Percentiles rank a stretch among this genome's conserved stretches.
These are phyloP conservation scores for Torymus auratus DNA, from an alignment of 2,888 invertebrate genomes.

Conservation along the genomic window DNA sequence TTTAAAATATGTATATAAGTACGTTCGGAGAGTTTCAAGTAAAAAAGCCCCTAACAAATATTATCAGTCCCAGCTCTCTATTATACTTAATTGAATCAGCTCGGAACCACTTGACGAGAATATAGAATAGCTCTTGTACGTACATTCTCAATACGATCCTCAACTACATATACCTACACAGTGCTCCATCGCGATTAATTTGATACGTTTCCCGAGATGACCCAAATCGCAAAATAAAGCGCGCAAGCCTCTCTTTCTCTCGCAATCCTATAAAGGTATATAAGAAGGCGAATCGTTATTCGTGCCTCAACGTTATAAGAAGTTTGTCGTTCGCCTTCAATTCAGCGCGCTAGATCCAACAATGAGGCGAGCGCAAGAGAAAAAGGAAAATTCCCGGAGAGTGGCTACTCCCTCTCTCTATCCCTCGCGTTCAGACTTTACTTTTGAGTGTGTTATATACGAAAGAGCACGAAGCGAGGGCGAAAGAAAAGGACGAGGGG, in stretches of 20 bases:
- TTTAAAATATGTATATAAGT: no score
- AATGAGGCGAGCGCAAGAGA: background rate
- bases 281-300: constrained; percentile 4
- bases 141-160: background rate
- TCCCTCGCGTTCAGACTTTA: constrained; percentile 7
- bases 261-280: constrained; percentile 23
- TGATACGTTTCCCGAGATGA: background rate
- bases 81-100: no score
- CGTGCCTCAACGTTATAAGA: background rate
- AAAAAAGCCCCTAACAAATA: no score
- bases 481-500: no score
- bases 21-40: no score
- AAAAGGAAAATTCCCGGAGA: constrained; percentile 10
- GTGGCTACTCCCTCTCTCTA: constrained; percentile 9
- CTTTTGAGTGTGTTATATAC: constrained; percentile 6
- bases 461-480: no score
- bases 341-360: background rate
- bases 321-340: constrained; percentile 29
- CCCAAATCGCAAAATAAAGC: background rate
- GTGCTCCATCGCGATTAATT: no score
- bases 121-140: no score
- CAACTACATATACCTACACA: background rate
- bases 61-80: no score
- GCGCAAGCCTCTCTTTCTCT: background rate
- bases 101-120: no score